A percentile compares a stretch with the other conserved stretches of the same genome.
These are phyloP conservation scores for Anarrhichthys ocellatus DNA, from an alignment of 2,113 vertebrate genomes.

Conservation along the genomic window DNA sequence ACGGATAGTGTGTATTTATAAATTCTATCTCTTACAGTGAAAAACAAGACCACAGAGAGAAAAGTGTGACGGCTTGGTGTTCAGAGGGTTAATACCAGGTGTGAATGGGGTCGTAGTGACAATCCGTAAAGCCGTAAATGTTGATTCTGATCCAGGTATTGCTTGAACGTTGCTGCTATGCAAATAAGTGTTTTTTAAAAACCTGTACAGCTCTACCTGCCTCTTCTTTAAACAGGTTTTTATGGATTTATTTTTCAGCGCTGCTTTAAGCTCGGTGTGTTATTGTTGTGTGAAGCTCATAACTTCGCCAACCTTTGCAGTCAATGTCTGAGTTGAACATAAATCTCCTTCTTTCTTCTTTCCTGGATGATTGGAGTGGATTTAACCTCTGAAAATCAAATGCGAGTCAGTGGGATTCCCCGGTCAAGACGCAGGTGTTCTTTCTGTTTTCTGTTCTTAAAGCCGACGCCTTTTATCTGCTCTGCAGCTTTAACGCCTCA, in stretches of 20 bases:
- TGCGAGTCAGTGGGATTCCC: conserved; percentile 7
- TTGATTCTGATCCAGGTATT: too few species aligned
- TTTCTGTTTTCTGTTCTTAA: neutral
- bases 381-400: conserved; percentile 37
- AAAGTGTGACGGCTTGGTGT: too few species aligned
- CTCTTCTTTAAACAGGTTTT: neutral
- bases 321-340: conserved; percentile 12
- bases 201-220: neutral
- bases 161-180: too few species aligned
- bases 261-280: conserved; percentile 5
- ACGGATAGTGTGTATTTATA: neutral
- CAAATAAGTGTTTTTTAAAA: too few species aligned
- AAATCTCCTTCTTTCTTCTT: conserved; percentile 7
- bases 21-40: neutral
- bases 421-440: conserved; percentile 38
- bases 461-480: neutral
- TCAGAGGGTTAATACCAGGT: too few species aligned
- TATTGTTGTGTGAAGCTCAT: neutral
- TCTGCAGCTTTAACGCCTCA: conserved; percentile 27
- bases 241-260: neutral
- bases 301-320: conserved; percentile 9
- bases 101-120: too few species aligned
- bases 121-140: too few species aligned
- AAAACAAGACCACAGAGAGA: too few species aligned
- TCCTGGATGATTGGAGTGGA: neutral